Evolutionary conservation across 2,888 invertebrate species (phyloP).

Genomic region (Epirrita christyi): DNA sequence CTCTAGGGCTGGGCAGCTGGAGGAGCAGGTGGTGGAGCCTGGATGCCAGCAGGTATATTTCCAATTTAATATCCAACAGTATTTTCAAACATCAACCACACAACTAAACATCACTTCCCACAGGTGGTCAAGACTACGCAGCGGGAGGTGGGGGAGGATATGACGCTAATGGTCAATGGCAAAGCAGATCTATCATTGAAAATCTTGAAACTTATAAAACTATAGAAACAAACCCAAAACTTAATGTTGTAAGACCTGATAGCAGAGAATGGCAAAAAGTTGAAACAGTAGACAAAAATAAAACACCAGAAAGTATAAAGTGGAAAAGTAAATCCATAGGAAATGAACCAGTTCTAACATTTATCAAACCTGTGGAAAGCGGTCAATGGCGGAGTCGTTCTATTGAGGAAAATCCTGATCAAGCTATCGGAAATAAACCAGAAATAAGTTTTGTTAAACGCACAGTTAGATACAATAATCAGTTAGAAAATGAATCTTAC

Average conservation of each 20-base stretch:
- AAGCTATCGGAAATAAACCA: slow-evolving; percentile 16
- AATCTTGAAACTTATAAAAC: slow-evolving; percentile 42
- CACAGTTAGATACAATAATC: slow-evolving; percentile 46
- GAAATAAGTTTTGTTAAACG: slow-evolving; percentile 34
- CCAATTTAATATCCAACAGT: slow-evolving; percentile 50
- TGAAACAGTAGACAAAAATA: neutral
- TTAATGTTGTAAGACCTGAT: slow-evolving; percentile 48
- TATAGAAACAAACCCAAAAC: slow-evolving; percentile 50
- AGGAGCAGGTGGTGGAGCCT: slow-evolving; percentile 74
- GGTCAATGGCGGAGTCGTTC: slow-evolving; percentile 4
- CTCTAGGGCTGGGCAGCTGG: slow-evolving; percentile 70
- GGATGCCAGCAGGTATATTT: slow-evolving; percentile 81
- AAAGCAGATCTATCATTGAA: slow-evolving; percentile 68
- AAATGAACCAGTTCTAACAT: neutral
- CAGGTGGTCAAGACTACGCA: slow-evolving; percentile 74
- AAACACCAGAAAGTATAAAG: neutral
- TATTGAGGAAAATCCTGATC: slow-evolving; percentile 1
- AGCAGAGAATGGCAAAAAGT: slow-evolving; percentile 19
- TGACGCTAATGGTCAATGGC: slow-evolving; percentile 79
- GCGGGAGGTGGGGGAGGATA: slow-evolving; percentile 62
- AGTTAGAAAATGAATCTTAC: slow-evolving; percentile 26
- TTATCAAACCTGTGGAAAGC: neutral
- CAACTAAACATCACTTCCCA: slow-evolving; percentile 41
- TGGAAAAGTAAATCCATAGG: slow-evolving; percentile 2
- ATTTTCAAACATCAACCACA: slow-evolving; percentile 32